Percentiles rank a stretch among this genome's conserved stretches.
Conservation (phyloP, 35 echinoderm and acorn worm species). For the Apostichopus japonicus region DNA sequence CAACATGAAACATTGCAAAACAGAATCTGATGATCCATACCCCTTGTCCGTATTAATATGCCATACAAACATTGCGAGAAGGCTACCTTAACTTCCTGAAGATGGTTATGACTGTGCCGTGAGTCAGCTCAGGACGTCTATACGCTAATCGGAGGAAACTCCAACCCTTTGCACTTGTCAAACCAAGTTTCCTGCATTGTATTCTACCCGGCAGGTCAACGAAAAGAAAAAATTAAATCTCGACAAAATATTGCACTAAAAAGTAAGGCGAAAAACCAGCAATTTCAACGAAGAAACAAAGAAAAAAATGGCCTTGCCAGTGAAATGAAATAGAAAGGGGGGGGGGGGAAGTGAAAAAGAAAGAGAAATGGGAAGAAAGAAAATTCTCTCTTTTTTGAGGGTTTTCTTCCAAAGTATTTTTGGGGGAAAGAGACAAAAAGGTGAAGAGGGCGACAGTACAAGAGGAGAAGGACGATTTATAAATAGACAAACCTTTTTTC, state of each 20-base stretch:
- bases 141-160: conserved; percentile 49
- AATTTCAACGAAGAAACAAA: too few species aligned
- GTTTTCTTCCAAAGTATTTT: background rate
- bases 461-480: background rate
- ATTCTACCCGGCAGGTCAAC: conserved; percentile 43
- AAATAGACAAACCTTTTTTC: background rate
- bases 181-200: conserved; percentile 40
- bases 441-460: background rate
- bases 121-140: conserved; percentile 25
- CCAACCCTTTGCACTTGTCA: conserved; percentile 53
- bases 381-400: background rate
- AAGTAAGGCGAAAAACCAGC: background rate
- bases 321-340: background rate
- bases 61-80: conserved; percentile 20
- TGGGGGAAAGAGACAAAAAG: background rate
- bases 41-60: conserved; percentile 37
- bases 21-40: background rate
- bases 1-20: conserved; percentile 16
- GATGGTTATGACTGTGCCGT: conserved; percentile 36
- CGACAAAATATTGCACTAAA: background rate
- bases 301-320: background rate
- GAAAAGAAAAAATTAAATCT: conserved; percentile 8
- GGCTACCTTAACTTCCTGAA: conserved; percentile 41
- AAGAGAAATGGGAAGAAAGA: background rate
- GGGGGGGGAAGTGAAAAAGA: background rate